These are phyloP conservation scores for Apocheima hispidaria DNA, from an alignment of 2,888 invertebrate species.

Conservation along the genomic window DNA sequence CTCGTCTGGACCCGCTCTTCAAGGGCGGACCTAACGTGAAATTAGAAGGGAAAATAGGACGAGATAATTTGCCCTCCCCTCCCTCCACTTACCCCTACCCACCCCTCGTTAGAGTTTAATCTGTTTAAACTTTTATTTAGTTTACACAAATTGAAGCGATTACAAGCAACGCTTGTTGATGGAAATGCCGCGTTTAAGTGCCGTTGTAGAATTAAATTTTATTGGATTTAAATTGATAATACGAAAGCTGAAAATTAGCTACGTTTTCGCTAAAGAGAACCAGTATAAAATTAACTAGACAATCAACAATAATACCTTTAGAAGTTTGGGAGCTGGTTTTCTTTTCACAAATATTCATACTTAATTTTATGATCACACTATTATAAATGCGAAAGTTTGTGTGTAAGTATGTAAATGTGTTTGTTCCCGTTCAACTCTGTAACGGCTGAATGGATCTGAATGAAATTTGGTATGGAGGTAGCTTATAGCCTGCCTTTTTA, in stretches of 20 bases:
- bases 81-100: conserved; percentile 48
- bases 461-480: too few species aligned
- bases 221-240: conserved; percentile 26
- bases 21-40: conserved; percentile 73
- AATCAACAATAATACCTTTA: neutral
- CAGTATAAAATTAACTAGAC: neutral
- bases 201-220: conserved; percentile 43
- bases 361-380: too few species aligned
- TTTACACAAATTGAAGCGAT: conserved; percentile 76
- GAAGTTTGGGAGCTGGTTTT: neutral
- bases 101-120: conserved; percentile 80
- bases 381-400: too few species aligned
- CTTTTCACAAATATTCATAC: neutral
- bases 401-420: too few species aligned
- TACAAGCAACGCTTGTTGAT: conserved; percentile 64
- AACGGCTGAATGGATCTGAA: too few species aligned
- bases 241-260: conserved; percentile 2
- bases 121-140: conserved; percentile 84
- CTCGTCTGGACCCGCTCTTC: conserved; percentile 54
- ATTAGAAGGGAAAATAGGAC: conserved; percentile 83
- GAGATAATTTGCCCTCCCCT: conserved; percentile 76
- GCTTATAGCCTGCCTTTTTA: too few species aligned
- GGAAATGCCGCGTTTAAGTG: conserved; percentile 59
- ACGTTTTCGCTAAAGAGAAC: conserved; percentile 5
- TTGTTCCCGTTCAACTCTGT: too few species aligned